These are phyloP conservation scores for Triops cancriformis DNA, from an alignment of 1,140 invertebrate genomes.

Conservation along the genomic window DNA sequence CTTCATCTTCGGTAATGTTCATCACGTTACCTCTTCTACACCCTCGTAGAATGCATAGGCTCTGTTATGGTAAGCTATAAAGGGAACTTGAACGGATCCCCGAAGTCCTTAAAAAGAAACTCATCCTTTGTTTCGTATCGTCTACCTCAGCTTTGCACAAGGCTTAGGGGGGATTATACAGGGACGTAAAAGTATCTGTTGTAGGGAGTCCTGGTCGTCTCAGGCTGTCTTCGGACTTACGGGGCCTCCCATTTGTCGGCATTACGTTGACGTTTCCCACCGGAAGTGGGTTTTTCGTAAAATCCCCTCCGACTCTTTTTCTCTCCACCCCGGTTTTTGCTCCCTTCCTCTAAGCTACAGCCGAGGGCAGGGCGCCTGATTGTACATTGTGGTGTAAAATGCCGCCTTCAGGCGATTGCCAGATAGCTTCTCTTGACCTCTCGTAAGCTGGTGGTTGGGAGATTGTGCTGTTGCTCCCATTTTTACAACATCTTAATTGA, in stretches of 20 bases:
- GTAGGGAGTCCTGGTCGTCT: not conserved
- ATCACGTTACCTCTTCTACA: not conserved
- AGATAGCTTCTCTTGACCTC: slow-evolving; percentile 5
- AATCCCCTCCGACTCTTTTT: not conserved
- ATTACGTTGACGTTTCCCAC: slow-evolving; percentile 13
- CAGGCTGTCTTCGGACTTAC: not conserved
- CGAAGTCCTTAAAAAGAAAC: not conserved
- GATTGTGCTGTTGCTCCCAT: not conserved
- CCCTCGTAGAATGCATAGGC: not conserved
- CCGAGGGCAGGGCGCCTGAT: not conserved
- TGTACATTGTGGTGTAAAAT: slow-evolving; percentile 14
- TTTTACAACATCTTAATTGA: not conserved
- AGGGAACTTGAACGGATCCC: too few species aligned
- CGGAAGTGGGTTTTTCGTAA: slow-evolving; percentile 10
- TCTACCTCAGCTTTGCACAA: not conserved
- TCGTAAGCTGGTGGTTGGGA: not conserved
- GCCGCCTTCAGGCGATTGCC: not conserved
- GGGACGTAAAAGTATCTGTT: not conserved
- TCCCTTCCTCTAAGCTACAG: slow-evolving; percentile 5
- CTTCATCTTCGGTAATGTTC: not conserved
- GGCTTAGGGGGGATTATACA: not conserved
- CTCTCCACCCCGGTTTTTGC: not conserved
- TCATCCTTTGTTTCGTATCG: not conserved
- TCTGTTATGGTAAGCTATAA: too few species aligned
- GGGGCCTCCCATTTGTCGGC: not conserved